Evolutionary conservation across 2,797 vertebrate species (phyloP), one percentile per base, ranked within the genome.

Genomic region (Crocodylus rhombifer): DNA sequence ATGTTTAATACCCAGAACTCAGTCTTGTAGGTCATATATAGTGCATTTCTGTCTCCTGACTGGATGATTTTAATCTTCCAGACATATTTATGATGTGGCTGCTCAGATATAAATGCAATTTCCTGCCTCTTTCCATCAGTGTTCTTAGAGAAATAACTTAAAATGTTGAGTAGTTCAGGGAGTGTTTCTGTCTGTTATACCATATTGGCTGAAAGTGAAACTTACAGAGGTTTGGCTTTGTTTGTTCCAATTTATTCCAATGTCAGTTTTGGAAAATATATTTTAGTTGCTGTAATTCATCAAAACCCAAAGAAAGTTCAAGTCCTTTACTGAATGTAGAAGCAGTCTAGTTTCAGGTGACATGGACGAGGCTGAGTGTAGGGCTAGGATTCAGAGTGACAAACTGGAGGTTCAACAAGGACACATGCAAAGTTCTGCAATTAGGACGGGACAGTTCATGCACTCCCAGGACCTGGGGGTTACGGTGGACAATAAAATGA

Each of bases 1-100:
- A 16, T 56, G 88, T 87, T 80, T 93, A 84, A 92, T 91, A 93
- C 84, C 94, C 75, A 95, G 86, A 95, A 92, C 90, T 94, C 77
- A 36, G 33, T 25, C n/a, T 92, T 84, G 78, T 85, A 90, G 91
- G 36, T 51, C 42, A 78, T 57, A 62, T 4, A 51, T 51, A 85
- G 60, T 4, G 4, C 28, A 14, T 80, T 58, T 92, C 86, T 93
- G 51, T 94, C 91, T 51, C 90, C 77, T 91, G 67, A 85, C 36
- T 92, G 86, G 67, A 84, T 90, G 84, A 89, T 87, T 75, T 94
- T 84, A 81, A 0, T 60, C 14, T 89, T 81, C 4, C 18, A 71
- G 55, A 73, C 82, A 42, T 28, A 58, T 82, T 93, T 82, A 56
- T 82, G 69, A 23, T 5, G 55, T 3, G 42, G 80, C 57, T 73